Evolutionary conservation across 1,140 invertebrate species (phyloP).

Genomic region (Bombus pyrosoma): DNA sequence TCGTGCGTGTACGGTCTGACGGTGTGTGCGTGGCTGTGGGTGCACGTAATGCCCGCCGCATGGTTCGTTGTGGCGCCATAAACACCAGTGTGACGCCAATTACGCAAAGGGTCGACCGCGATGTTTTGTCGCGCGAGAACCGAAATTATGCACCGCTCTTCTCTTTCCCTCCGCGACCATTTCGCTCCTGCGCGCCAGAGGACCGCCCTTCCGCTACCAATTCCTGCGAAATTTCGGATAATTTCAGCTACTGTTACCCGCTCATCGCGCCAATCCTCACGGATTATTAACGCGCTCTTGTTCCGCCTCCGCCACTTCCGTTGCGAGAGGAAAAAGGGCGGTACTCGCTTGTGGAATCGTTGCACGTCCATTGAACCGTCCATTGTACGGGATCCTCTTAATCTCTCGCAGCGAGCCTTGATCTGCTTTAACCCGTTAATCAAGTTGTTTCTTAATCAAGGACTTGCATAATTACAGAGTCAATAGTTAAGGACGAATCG

Average conservation of each 20-base stretch:
- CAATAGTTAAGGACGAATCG: neutral
- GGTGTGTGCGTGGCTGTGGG: neutral
- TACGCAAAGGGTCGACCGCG: constrained; percentile 71
- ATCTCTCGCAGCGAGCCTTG: neutral
- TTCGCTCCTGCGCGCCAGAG: neutral
- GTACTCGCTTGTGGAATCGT: neutral
- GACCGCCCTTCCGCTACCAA: constrained; percentile 43
- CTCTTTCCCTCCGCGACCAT: neutral
- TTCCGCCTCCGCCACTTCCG: neutral
- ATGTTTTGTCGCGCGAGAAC: constrained; percentile 71
- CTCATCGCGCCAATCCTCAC: neutral
- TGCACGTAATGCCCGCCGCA: constrained; percentile 33
- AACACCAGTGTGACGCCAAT: constrained; percentile 73
- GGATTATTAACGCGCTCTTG: constrained; percentile 43
- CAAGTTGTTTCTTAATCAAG: neutral
- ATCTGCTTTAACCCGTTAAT: too few relatives aligned
- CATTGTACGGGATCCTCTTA: neutral
- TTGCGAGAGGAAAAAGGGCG: neutral
- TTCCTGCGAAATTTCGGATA: constrained; percentile 65
- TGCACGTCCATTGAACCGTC: neutral
- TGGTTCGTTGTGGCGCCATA: constrained; percentile 59
- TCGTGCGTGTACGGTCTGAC: neutral
- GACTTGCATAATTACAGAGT: neutral
- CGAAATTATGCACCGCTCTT: constrained; percentile 64
- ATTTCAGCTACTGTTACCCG: constrained; percentile 48